phyloP scores from a whole-genome alignment of 2,797 vertebrate genomes.

The Pseudochromis fuscus region DNA sequence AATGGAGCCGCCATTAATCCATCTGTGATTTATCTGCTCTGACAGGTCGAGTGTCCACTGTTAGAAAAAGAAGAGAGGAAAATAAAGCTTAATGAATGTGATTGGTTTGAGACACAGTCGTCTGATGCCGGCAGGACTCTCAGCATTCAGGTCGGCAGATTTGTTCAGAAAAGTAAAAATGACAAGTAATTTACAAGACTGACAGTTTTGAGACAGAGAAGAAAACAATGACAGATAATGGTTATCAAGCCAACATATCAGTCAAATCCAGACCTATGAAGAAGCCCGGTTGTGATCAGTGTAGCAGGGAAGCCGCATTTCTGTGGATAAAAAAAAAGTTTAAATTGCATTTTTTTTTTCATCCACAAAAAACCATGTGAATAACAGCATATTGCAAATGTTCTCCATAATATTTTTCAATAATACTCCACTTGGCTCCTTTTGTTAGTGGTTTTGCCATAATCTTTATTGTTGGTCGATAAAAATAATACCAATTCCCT shows the following conservation, averaged over 20 bases:
- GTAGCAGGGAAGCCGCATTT: conserved; percentile 12
- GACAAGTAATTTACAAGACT: conserved; percentile 29
- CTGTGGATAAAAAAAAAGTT: background rate
- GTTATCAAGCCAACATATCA: conserved; percentile 24
- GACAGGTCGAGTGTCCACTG: background rate
- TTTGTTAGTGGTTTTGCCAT: background rate
- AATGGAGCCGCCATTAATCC: background rate
- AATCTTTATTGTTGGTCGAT: background rate
- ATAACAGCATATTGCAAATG: background rate
- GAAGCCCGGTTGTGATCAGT: conserved; percentile 3
- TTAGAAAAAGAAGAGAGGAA: background rate
- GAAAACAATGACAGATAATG: conserved; percentile 29
- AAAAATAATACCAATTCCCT: conserved; percentile 5
- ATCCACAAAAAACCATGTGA: background rate
- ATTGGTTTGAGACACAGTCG: conserved; percentile 1
- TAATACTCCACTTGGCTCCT: too few species aligned
- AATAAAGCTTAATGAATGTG: conserved; percentile 5
- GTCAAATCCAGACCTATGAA: conserved; percentile 29
- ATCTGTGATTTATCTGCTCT: conserved; percentile 3
- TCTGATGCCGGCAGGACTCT: background rate
- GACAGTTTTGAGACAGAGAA: conserved; percentile 32
- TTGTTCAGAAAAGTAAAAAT: conserved; percentile 35
- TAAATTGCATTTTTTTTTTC: background rate
- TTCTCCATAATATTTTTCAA: background rate
- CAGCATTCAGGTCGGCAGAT: conserved; percentile 25